These are phyloP conservation scores for Heliopora coerulea DNA, from an alignment of 92 coral and sea anemone species.

Conservation along the genomic window DNA sequence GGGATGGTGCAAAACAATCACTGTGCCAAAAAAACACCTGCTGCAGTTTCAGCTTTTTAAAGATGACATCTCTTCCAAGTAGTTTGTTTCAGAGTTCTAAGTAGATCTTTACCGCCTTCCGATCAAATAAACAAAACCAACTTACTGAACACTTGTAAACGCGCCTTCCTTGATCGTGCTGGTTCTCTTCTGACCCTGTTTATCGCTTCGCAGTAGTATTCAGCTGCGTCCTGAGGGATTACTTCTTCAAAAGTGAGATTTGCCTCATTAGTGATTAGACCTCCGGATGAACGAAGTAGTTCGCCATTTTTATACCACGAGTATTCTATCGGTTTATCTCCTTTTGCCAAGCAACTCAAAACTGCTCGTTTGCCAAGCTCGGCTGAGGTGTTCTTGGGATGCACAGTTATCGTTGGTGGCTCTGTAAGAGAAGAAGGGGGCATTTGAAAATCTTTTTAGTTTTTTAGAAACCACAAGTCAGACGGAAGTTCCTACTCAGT, in stretches of 20 bases:
- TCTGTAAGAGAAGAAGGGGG: slow-evolving; percentile 55
- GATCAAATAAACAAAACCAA: no score
- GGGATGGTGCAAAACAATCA: no score
- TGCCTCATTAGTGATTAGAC: slow-evolving; percentile 52
- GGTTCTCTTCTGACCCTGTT: slow-evolving; percentile 54
- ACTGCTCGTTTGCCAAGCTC: slow-evolving; percentile 56
- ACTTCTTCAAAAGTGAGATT: slow-evolving; percentile 54
- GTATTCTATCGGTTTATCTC: slow-evolving; percentile 70
- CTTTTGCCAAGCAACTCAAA: slow-evolving; percentile 66
- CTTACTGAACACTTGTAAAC: slow-evolving; percentile 75
- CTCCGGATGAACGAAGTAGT: slow-evolving; percentile 44
- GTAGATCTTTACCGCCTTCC: no score
- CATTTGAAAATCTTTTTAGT: no score
- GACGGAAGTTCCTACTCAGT: no score
- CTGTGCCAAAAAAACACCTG: no score
- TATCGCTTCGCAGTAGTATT: slow-evolving; percentile 61
- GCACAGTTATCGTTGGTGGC: slow-evolving; percentile 61
- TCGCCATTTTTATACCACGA: slow-evolving; percentile 69
- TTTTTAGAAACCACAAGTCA: no score
- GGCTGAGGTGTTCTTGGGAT: slow-evolving; percentile 77
- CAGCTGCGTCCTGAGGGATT: slow-evolving; percentile 57
- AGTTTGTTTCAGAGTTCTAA: no score
- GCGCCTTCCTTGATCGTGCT: slow-evolving; percentile 56
- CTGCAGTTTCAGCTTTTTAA: no score
- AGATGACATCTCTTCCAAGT: no score